phyloP scores from a whole-genome alignment of 2,888 invertebrate genomes.

The Acleris sparsana region DNA sequence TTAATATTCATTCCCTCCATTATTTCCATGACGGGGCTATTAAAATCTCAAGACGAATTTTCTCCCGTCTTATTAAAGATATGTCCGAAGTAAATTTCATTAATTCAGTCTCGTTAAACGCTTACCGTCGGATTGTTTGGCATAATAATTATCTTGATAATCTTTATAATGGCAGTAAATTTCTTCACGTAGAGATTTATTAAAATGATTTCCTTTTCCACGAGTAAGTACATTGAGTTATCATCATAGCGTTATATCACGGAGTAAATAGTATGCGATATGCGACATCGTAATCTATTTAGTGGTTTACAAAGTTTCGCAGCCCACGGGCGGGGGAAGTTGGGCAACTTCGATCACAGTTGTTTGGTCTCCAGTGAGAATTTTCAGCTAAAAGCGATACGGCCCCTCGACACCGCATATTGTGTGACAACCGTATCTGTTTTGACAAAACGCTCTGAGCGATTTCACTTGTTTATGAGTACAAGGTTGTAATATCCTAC shows the following conservation, averaged over 20 bases:
- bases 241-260: conserved; percentile 10
- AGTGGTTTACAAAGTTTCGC: conserved; percentile 44
- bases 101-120: conserved; percentile 43
- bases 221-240: neutral
- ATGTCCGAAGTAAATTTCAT: conserved; percentile 60
- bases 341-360: conserved; percentile 54
- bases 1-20: conserved; percentile 73
- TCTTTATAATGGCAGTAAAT: neutral
- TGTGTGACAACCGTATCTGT: conserved; percentile 23
- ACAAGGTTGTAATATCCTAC: neutral
- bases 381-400: conserved; percentile 39
- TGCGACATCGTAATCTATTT: conserved; percentile 48
- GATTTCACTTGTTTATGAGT: conserved; percentile 7
- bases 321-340: conserved; percentile 41
- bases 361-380: conserved; percentile 44
- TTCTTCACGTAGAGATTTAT: too few species aligned
- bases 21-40: conserved; percentile 67
- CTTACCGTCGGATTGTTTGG: conserved; percentile 28
- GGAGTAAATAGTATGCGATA: conserved; percentile 33
- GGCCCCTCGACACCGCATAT: conserved; percentile 24
- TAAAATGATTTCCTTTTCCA: too few species aligned
- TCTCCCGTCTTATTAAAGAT: conserved; percentile 57
- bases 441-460: conserved; percentile 30
- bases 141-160: conserved; percentile 10
- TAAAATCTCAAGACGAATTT: conserved; percentile 64